These are phyloP conservation scores for Etheostoma cragini DNA, from an alignment of 2,113 vertebrate genomes.

Conservation along the genomic window DNA sequence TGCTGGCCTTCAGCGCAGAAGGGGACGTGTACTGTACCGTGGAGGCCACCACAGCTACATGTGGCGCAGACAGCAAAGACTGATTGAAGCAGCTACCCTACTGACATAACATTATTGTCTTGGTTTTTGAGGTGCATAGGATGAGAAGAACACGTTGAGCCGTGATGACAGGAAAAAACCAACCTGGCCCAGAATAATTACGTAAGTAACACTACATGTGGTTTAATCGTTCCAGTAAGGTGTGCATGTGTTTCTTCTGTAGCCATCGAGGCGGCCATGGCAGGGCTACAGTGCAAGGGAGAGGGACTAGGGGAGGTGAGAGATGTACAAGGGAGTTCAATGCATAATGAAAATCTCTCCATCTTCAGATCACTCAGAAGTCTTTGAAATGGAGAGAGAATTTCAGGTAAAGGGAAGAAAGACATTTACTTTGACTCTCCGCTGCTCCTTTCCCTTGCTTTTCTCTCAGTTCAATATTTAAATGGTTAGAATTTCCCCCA, in stretches of 20 bases:
- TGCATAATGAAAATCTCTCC: conserved; percentile 73
- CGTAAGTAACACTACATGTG: conserved; percentile 62
- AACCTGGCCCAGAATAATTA: conserved; percentile 53
- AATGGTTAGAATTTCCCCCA: conserved; percentile 59
- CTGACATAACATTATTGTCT: conserved; percentile 73
- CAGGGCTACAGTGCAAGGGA: conserved; percentile 77
- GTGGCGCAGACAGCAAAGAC: conserved; percentile 74
- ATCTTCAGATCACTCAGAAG: conserved; percentile 58
- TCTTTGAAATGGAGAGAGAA: conserved; percentile 69
- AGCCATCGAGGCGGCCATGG: conserved; percentile 58
- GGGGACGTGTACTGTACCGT: conserved; percentile 51
- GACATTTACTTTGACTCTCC: conserved; percentile 50
- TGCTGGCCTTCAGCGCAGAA: conserved; percentile 41
- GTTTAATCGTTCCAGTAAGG: conserved; percentile 62
- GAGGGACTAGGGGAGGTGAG: conserved; percentile 43
- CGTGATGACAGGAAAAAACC: conserved; percentile 47
- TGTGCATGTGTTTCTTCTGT: conserved; percentile 69
- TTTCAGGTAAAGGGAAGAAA: conserved; percentile 74
- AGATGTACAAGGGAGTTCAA: conserved; percentile 72
- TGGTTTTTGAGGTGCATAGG: conserved; percentile 80
- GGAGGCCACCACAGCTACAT: conserved; percentile 62
- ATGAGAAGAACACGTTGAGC: conserved; percentile 71
- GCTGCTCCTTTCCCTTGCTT: conserved; percentile 54
- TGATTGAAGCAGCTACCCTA: conserved; percentile 79
- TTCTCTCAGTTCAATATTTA: conserved; percentile 66